Conservation (phyloP, 2,113 vertebrate species). For the Tapirus terrestris region DNA sequence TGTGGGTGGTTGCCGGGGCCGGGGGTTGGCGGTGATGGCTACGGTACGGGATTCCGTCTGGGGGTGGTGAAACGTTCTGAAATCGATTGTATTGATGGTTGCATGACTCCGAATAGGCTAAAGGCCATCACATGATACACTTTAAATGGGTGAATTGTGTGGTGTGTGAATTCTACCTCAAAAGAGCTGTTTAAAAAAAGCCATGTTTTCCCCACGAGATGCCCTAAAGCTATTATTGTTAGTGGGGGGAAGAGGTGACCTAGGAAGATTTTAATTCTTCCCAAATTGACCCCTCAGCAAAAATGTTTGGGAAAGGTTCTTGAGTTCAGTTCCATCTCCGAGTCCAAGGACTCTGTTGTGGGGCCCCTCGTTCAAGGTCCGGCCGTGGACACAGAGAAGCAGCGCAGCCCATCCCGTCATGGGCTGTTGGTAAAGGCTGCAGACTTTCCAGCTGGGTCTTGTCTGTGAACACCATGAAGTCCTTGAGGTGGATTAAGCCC, state of each 20-base stretch:
- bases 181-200: neutral
- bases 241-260: no score
- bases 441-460: neutral
- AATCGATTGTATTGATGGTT: no score
- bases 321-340: neutral
- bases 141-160: neutral
- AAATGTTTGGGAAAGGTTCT: neutral
- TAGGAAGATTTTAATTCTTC: neutral
- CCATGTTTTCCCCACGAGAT: neutral
- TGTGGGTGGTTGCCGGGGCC: neutral
- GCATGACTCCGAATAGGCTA: neutral
- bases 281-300: neutral
- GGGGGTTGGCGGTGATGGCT: neutral
- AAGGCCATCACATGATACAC: rapidly evolving
- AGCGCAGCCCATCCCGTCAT: rapidly evolving
- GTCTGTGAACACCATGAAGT: neutral
- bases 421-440: neutral
- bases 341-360: neutral
- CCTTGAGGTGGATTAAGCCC: neutral
- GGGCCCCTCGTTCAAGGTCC: neutral
- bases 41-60: neutral
- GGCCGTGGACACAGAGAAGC: neutral
- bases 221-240: neutral
- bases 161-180: neutral
- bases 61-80: neutral